Evolutionary conservation across 2,113 vertebrate genomes (phyloP), one percentile per base, ranked within the genome.

Genomic region (Amphiprion percula): DNA sequence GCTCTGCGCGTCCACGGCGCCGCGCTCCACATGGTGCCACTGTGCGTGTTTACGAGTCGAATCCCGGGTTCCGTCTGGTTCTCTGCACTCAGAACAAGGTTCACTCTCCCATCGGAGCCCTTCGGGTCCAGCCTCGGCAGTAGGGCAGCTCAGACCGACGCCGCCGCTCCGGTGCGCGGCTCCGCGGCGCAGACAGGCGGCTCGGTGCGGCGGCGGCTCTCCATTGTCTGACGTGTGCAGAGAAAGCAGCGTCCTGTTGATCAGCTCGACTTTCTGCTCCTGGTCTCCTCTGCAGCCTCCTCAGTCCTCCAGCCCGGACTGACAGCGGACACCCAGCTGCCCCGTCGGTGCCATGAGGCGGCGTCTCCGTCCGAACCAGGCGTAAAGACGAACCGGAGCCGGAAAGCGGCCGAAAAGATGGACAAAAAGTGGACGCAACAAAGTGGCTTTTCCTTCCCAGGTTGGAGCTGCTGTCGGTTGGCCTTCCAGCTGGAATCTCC

Each of bases 1-100:
- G 85, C 86, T 58, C 78, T 8, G 64, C 74, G 79, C 64, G 87
- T 50, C 78, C 79, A 81, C 52, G 63, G 79, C 86, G 74, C 68
- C 28, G 65, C 73, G 54, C 33, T 87, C 87, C 90, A 79, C 94
- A 95, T 95, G 71, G 58, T 79, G 86, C 54, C 74, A 8, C 68
- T 64, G 47, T 9, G 58, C 21, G 65, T 62, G 55, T 60, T 53
- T 24, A 19, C 23, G 28, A 21, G 49, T 8, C n/a, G n/a, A 52
- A 1, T 6, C 21, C 33, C 33, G 6, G 33, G 33, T 37, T 37
- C 33, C 33, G 33, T 37, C 33, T 8, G 6, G 1, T 3, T 26
- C 23, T 62, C 46, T 73, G n/a, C 11, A 63, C 14, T 28, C 52
- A 67, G 47, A 21, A 47, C 11, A 47, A 53, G 49, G 15, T 26